phyloP scores from a whole-genome alignment of 1,140 invertebrate species.

The Drosophila cardini region DNA sequence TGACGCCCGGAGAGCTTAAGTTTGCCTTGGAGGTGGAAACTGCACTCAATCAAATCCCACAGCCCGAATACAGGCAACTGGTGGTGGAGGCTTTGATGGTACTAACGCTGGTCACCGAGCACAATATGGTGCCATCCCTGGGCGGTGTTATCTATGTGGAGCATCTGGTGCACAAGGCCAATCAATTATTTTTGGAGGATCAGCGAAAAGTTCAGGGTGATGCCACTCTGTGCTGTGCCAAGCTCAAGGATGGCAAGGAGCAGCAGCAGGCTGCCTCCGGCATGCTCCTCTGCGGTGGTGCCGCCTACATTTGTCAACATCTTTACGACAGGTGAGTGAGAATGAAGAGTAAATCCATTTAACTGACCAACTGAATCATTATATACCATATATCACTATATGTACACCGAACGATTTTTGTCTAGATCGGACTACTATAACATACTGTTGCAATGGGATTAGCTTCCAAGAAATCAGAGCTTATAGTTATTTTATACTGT shows the following conservation, averaged over 20 bases:
- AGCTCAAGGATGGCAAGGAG: constrained; percentile 87
- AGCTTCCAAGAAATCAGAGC: no score
- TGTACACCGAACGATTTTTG: no score
- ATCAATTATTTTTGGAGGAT: constrained; percentile 97
- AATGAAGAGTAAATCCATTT: no score
- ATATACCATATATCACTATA: no score
- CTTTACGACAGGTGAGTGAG: constrained; percentile 94
- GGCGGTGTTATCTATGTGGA: constrained; percentile 96
- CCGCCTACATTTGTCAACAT: constrained; percentile 97
- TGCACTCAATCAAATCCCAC: constrained; percentile 98
- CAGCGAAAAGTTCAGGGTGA: constrained; percentile 94
- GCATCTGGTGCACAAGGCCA: constrained; percentile 96
- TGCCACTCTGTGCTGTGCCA: constrained; percentile 95
- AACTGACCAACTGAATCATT: no score
- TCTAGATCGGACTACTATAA: no score
- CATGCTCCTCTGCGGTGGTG: constrained; percentile 93
- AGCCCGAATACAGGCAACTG: constrained; percentile 99
- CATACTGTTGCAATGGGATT: no score
- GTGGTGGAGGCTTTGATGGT: constrained; percentile 99
- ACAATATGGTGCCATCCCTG: constrained; percentile 91
- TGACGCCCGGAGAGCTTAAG: constrained; percentile 99
- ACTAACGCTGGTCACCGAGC: constrained; percentile 94
- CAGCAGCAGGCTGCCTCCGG: constrained; percentile 87
- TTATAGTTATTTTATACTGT: no score
- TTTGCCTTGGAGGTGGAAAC: constrained; percentile 99